A percentile compares a stretch with the other conserved stretches of the same genome.
Conservation (phyloP, 2,797 vertebrate species). For the Argyrosomus regius region DNA sequence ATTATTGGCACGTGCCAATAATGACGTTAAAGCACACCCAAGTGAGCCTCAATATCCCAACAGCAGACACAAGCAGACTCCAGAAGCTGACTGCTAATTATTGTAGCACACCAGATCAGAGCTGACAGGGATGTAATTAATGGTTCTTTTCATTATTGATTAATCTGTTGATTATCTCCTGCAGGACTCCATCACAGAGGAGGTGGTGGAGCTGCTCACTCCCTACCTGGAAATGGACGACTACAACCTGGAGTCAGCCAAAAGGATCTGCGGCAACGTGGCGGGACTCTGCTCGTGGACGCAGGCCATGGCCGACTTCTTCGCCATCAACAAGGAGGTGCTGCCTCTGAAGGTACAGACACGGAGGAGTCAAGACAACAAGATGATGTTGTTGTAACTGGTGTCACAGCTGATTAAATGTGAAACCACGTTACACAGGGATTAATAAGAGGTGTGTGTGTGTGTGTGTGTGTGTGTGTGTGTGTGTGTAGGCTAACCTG, state of each 20-base stretch:
- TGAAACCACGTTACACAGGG: too few relatives aligned
- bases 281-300: conserved; percentile 92
- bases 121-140: background rate
- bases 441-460: background rate
- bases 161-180: background rate
- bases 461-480: conserved; percentile 22
- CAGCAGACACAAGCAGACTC: too few relatives aligned
- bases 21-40: too few relatives aligned
- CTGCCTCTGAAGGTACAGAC: conserved; percentile 89
- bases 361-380: background rate
- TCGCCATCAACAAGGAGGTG: conserved; percentile 90
- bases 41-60: background rate
- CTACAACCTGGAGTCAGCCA: conserved; percentile 90
- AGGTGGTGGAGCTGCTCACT: conserved; percentile 88
- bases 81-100: background rate
- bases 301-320: conserved; percentile 90
- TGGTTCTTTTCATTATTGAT: background rate
- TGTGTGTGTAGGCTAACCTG: conserved; percentile 84
- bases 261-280: conserved; percentile 90
- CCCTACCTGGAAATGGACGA: conserved; percentile 90
- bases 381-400: background rate
- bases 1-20: too few relatives aligned
- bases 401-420: background rate
- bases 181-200: conserved; percentile 90
- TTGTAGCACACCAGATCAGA: background rate